phyloP scores from a whole-genome alignment of 2,113 vertebrate genomes.

The Phodopus roborovskii region DNA sequence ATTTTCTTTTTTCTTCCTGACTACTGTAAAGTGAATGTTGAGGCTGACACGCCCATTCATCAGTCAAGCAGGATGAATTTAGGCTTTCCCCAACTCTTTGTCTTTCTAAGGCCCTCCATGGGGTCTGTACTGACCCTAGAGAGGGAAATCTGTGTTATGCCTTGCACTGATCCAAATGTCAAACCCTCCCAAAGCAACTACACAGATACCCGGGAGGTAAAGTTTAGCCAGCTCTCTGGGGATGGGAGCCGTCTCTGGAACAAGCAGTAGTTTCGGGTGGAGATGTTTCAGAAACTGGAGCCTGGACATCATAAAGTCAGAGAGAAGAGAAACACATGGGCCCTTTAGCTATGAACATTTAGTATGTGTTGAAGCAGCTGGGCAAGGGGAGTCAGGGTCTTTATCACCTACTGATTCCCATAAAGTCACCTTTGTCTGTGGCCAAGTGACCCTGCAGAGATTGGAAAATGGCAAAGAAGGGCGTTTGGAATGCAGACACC shows the following conservation, averaged over 20 bases:
- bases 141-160: background rate
- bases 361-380: background rate
- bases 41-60: background rate
- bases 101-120: background rate
- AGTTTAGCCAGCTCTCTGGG: background rate
- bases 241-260: background rate
- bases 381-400: background rate
- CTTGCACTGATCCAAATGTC: background rate
- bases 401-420: background rate
- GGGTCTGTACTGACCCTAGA: too few relatives aligned
- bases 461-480: background rate
- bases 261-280: background rate
- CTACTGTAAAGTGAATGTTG: background rate
- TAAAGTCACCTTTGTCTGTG: background rate
- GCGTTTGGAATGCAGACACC: background rate
- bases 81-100: background rate
- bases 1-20: background rate
- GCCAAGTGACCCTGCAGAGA: background rate
- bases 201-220: background rate
- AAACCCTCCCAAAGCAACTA: background rate
- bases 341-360: background rate
- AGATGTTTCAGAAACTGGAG: background rate
- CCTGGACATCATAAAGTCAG: background rate
- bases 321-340: too few relatives aligned
- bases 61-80: background rate